Evolutionary conservation across 2,113 vertebrate genomes (phyloP), one percentile per base, ranked within the genome.

Genomic region (Lagopus leucura): DNA sequence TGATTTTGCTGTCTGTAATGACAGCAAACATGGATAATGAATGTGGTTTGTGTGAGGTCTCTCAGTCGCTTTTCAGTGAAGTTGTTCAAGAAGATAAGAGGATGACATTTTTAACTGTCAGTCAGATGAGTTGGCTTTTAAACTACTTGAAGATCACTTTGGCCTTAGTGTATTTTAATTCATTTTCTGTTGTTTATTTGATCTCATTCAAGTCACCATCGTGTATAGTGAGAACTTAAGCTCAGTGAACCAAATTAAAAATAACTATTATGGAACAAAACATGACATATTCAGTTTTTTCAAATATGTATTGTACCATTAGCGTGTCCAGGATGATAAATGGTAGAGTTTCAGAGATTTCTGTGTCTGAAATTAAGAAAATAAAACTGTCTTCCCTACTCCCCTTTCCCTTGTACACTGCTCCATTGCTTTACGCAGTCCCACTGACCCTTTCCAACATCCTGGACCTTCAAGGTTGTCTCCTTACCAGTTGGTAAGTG

Each of bases 341-440:
- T 65, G 14, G 5, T 48, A 63, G 10, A 38, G 2, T 34, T 66
- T 70, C 55, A 66, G 14, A 54, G 34, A n/a, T 65, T 77, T 58
- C 7, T 45, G 36, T 66, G 34, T 27, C 45, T 52, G n/a, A 86
- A 83, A 65, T 86, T 24, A 80, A 81, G 43, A 67, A 38, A 43
- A 24, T 13, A 55, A 28, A 4, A 2, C 0, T 1, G 0, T 6
- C 14, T 11, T 2, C 42, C 5, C 20, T 50, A 11, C 4, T 63
- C 3, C 12, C 7, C 9, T 13, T 70, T n/a, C 4, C 24, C 22
- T 13, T 40, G 5, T 25, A 27, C 14, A 12, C 13, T 64, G 14
- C 22, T 42, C n/a, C 30, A 40, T 20, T 15, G 20, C 11, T 24
- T 86, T 58, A 6, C 57, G 32, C 40, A 48, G 36, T 71, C 28